Conservation (phyloP, 2,888 invertebrate species). For the Limulus polyphemus region DNA sequence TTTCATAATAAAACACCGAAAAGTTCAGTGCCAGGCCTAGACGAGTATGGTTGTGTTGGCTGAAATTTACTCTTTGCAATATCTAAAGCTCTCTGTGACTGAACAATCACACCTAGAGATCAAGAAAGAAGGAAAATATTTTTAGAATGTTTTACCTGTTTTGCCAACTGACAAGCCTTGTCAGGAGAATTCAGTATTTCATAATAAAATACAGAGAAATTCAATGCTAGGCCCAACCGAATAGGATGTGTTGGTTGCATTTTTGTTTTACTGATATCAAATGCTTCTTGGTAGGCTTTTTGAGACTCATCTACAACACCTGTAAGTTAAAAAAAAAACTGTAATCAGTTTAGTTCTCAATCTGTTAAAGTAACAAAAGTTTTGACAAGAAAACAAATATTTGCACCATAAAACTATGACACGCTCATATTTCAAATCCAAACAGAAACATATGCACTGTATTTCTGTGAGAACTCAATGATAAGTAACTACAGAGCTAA, state of each 20-base stretch:
- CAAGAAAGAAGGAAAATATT: slow-evolving; percentile 13
- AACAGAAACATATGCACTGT: too few species aligned
- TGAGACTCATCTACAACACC: slow-evolving; percentile 91
- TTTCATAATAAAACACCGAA: slow-evolving; percentile 99
- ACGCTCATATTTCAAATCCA: too few species aligned
- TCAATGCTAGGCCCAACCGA: slow-evolving; percentile 92
- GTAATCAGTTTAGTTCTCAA: too few species aligned
- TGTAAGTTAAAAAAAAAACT: slow-evolving; percentile 37
- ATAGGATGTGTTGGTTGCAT: slow-evolving; percentile 98
- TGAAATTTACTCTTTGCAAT: slow-evolving; percentile 97
- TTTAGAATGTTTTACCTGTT: slow-evolving; percentile 52
- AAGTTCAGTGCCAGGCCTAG: slow-evolving; percentile 98
- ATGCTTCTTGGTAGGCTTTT: slow-evolving; percentile 92
- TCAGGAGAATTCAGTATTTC: slow-evolving; percentile 93
- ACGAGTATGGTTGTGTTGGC: slow-evolving; percentile 95
- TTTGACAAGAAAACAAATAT: too few species aligned
- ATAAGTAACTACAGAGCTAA: too few species aligned
- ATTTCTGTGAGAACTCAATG: too few species aligned
- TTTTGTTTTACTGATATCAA: slow-evolving; percentile 89
- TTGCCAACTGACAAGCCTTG: slow-evolving; percentile 85
- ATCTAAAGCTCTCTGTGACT: slow-evolving; percentile 96
- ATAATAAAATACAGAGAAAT: slow-evolving; percentile 98
- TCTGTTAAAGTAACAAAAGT: too few species aligned
- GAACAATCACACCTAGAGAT: slow-evolving; percentile 57
- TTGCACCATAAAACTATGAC: too few species aligned